A percentile compares a stretch with the other conserved stretches of the same genome.
These are phyloP conservation scores for Pogona vitticeps DNA, from an alignment of 2,113 vertebrate genomes.

Conservation along the genomic window DNA sequence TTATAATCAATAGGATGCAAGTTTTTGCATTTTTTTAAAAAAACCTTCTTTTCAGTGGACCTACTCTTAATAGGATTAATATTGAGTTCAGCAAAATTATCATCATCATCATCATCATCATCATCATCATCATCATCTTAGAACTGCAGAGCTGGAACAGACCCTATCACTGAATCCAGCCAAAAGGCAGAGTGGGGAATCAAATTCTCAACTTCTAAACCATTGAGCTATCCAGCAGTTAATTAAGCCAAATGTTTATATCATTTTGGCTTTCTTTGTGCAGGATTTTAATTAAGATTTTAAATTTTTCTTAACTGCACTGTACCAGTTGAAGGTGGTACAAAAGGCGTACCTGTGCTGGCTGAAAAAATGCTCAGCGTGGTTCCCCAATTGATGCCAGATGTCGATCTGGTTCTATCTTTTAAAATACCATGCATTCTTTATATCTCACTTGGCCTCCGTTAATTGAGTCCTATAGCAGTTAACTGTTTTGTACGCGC, in stretches of 20 bases:
- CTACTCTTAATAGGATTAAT: too few relatives aligned
- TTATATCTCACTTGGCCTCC: slow-evolving; percentile 46
- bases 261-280: not conserved
- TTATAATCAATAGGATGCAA: not conserved
- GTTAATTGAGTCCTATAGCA: slow-evolving; percentile 30
- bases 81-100: too few relatives aligned
- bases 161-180: too few relatives aligned
- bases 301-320: not conserved
- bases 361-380: not conserved
- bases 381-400: slow-evolving; percentile 19
- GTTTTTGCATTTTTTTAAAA: not conserved
- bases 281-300: not conserved
- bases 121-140: too few relatives aligned
- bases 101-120: too few relatives aligned
- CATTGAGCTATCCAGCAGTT: not conserved
- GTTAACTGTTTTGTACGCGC: slow-evolving; percentile 44
- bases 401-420: not conserved
- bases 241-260: not conserved
- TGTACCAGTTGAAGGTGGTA: not conserved
- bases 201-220: too few relatives aligned
- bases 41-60: too few relatives aligned
- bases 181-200: too few relatives aligned
- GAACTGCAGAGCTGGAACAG: too few relatives aligned
- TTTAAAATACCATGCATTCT: not conserved
- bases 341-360: not conserved